A percentile compares a stretch with the other conserved stretches of the same genome.
phyloP scores from a whole-genome alignment of 2,888 invertebrate species.

The Catocala nupta region DNA sequence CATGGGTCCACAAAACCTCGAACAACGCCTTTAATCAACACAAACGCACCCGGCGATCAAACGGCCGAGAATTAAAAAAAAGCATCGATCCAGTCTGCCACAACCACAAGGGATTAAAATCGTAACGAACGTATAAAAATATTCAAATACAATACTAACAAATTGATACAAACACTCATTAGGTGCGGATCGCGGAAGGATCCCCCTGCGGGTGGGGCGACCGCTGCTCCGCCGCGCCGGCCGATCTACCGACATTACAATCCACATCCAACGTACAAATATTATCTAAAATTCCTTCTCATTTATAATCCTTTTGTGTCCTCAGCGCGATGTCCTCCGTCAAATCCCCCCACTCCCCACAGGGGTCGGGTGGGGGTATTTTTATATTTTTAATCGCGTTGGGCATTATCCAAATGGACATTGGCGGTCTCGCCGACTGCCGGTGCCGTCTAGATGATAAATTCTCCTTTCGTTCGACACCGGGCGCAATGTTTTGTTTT shows the following conservation, averaged over 20 bases:
- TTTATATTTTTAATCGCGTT: slow-evolving; percentile 88
- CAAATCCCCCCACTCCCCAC: slow-evolving; percentile 71
- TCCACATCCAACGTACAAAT: slow-evolving; percentile 87
- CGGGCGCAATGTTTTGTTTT: slow-evolving; percentile 79
- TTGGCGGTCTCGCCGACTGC: slow-evolving; percentile 83
- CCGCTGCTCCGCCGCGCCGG: slow-evolving; percentile 58
- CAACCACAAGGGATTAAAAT: slow-evolving; percentile 84
- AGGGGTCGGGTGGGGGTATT: slow-evolving; percentile 78
- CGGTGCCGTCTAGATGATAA: slow-evolving; percentile 86
- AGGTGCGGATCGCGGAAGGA: slow-evolving; percentile 82
- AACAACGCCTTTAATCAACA: slow-evolving; percentile 79
- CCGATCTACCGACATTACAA: slow-evolving; percentile 83
- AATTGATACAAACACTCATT: slow-evolving; percentile 88
- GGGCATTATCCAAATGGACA: slow-evolving; percentile 88
- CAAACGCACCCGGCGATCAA: slow-evolving; percentile 74
- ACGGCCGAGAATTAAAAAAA: slow-evolving; percentile 78
- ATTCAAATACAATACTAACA: slow-evolving; percentile 88
- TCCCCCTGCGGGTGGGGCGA: slow-evolving; percentile 57
- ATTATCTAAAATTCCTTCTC: slow-evolving; percentile 88
- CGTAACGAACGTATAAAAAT: slow-evolving; percentile 86
- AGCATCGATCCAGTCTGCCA: slow-evolving; percentile 76
- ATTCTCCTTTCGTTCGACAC: slow-evolving; percentile 87
- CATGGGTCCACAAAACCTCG: slow-evolving; percentile 60
- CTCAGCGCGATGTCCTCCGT: slow-evolving; percentile 87
- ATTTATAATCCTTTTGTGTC: slow-evolving; percentile 88